These are phyloP conservation scores for Bombyx mandarina DNA, from an alignment of 1,140 invertebrate species.

Conservation along the genomic window DNA sequence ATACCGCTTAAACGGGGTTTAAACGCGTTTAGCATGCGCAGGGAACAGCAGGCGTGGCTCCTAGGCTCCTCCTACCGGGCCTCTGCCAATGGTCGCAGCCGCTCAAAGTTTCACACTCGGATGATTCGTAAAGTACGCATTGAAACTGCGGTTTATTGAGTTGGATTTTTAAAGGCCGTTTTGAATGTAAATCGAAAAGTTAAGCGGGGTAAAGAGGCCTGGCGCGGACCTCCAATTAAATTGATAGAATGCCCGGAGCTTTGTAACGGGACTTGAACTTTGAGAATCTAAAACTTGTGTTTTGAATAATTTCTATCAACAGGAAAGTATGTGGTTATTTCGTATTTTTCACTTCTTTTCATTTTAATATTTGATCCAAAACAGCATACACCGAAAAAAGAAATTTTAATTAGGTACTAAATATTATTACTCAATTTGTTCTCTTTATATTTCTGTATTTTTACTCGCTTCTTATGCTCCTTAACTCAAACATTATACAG, in stretches of 20 bases:
- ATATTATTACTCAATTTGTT: no score
- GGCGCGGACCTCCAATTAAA: slow-evolving; percentile 63
- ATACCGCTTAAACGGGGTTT: slow-evolving; percentile 69
- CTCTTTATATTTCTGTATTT: no score
- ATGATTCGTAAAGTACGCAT: slow-evolving; percentile 54
- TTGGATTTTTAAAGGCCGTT: slow-evolving; percentile 67
- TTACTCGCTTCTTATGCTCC: no score
- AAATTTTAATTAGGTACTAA: no score
- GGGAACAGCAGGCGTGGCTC: slow-evolving; percentile 32
- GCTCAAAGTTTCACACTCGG: slow-evolving; percentile 45
- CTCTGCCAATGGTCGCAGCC: slow-evolving; percentile 32
- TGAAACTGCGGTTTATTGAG: slow-evolving; percentile 62
- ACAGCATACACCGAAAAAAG: no score
- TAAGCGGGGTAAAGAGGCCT: slow-evolving; percentile 64
- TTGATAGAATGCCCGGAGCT: slow-evolving; percentile 51
- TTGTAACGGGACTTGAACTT: no score
- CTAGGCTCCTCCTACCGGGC: slow-evolving; percentile 31
- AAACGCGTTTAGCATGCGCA: slow-evolving; percentile 66
- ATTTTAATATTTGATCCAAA: no score
- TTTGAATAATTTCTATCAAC: no score
- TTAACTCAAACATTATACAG: no score
- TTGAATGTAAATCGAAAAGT: slow-evolving; percentile 71
- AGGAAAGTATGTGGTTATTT: no score
- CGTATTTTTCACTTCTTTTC: no score
- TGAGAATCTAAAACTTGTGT: no score